Conservation (phyloP, 1,140 invertebrate species). For the Eubasilissa regina region DNA sequence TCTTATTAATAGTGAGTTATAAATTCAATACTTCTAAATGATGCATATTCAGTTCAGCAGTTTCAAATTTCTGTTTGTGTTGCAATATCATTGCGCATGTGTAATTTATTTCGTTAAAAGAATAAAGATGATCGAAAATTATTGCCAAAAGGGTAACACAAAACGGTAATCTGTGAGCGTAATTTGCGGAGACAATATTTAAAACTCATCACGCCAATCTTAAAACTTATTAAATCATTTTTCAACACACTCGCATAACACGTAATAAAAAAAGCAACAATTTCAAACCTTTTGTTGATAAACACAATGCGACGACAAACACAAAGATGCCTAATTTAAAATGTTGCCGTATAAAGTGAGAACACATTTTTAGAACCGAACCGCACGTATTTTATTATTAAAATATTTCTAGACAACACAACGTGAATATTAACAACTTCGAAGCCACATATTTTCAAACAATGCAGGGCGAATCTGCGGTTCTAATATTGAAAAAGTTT, state of each 20-base stretch:
- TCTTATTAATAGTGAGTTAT: too few relatives aligned
- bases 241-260: not conserved
- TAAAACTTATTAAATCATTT: too few relatives aligned
- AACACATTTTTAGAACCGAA: constrained; percentile 20
- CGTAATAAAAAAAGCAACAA: not conserved
- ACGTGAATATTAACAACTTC: not conserved
- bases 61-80: too few relatives aligned
- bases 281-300: constrained; percentile 26
- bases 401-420: constrained; percentile 5
- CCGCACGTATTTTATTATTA: constrained; percentile 12
- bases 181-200: too few relatives aligned
- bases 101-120: too few relatives aligned
- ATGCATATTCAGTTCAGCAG: too few relatives aligned
- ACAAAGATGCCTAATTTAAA: not conserved
- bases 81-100: too few relatives aligned
- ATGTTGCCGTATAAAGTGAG: not conserved
- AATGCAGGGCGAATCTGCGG: not conserved
- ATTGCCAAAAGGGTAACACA: too few relatives aligned
- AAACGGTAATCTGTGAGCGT: too few relatives aligned
- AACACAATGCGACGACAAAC: not conserved
- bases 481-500: not conserved
- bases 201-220: too few relatives aligned
- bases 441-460: not conserved
- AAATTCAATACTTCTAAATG: too few relatives aligned
- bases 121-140: too few relatives aligned